A percentile compares a stretch with the other conserved stretches of the same genome.
phyloP scores from a whole-genome alignment of 2,797 vertebrate genomes.

The Fundulus diaphanus region DNA sequence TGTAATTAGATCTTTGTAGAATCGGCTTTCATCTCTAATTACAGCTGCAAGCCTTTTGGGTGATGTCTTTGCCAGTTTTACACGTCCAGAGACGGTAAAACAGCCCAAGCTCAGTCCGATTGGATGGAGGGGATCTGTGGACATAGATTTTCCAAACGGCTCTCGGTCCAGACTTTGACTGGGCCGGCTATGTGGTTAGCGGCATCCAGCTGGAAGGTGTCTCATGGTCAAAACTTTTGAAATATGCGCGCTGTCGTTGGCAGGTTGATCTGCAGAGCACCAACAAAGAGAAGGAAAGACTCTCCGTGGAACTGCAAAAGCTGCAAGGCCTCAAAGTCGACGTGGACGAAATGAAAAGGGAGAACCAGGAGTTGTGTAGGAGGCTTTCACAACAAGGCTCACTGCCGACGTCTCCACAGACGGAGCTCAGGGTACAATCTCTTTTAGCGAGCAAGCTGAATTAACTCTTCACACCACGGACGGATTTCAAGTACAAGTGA shows the following conservation, averaged over 20 bases:
- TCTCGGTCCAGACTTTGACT: no score
- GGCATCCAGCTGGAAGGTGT: neutral
- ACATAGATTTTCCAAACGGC: no score
- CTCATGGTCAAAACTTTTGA: neutral
- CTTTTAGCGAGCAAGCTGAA: neutral
- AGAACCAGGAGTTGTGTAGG: constrained; percentile 58
- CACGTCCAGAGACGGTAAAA: no score
- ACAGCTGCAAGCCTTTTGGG: no score
- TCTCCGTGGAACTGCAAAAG: constrained; percentile 61
- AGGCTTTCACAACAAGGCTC: constrained; percentile 51
- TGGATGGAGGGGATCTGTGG: no score
- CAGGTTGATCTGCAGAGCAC: constrained; percentile 80
- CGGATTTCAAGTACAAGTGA: no score
- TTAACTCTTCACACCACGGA: neutral
- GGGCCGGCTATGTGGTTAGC: no score
- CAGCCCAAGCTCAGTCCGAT: no score
- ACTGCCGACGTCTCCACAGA: constrained; percentile 18
- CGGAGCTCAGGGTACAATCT: constrained; percentile 52
- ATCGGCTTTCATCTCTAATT: no score
- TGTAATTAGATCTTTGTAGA: no score
- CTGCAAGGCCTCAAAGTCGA: constrained; percentile 20
- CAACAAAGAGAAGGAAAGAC: constrained; percentile 67
- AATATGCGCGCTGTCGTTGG: neutral
- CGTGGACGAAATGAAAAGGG: constrained; percentile 50
- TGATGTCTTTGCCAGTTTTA: no score